These are phyloP conservation scores for Barnardius zonarius DNA, from an alignment of 2,113 vertebrate species.

Conservation along the genomic window DNA sequence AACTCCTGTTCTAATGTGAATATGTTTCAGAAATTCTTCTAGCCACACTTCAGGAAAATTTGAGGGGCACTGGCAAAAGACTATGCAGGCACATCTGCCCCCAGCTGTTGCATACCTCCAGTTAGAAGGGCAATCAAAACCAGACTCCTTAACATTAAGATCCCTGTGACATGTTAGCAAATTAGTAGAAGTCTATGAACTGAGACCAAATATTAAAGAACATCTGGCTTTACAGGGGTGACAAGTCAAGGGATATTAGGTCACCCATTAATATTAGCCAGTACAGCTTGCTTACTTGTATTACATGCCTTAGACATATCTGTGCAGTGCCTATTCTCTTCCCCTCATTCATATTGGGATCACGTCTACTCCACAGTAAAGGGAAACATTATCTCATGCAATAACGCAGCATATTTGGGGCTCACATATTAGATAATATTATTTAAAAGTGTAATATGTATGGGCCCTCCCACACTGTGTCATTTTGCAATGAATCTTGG, in stretches of 20 bases:
- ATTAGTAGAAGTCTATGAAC: neutral
- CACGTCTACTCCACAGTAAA: neutral
- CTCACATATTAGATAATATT: neutral
- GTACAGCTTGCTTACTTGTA: neutral
- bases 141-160: neutral
- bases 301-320: neutral
- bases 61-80: neutral
- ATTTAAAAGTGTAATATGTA: neutral
- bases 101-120: neutral
- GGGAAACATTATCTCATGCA: neutral
- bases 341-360: neutral
- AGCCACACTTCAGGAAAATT: neutral
- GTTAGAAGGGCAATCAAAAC: neutral
- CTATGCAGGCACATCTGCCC: neutral
- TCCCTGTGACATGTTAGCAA: neutral
- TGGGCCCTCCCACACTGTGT: neutral
- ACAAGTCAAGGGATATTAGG: neutral
- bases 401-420: neutral
- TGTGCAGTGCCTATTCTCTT: neutral
- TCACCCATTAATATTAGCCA: neutral
- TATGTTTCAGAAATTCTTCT: neutral
- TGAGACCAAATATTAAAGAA: neutral
- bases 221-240: neutral
- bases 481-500: neutral
- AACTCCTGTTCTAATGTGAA: neutral